A percentile compares a stretch with the other conserved stretches of the same genome.
Evolutionary conservation across 1,140 invertebrate species (phyloP).

Genomic region (Dysdera silvatica): DNA sequence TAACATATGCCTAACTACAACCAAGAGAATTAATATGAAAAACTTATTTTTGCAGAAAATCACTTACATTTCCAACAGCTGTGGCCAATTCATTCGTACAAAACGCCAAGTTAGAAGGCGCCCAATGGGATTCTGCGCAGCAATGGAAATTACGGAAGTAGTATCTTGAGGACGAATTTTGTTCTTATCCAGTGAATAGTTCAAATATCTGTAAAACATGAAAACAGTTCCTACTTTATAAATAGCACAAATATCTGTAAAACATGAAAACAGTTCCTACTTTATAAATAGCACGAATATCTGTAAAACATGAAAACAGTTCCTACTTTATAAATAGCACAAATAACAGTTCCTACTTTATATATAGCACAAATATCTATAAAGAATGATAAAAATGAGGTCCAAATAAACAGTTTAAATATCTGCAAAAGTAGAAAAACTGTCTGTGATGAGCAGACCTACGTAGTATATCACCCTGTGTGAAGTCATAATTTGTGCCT

Average conservation of each 20-base stretch:
- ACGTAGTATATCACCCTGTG: too few species aligned
- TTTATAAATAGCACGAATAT: neutral
- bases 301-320: neutral
- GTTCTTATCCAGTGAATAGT: constrained; percentile 54
- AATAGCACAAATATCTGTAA: neutral
- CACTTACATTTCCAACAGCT: constrained; percentile 50
- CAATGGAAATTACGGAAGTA: constrained; percentile 56
- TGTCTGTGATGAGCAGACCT: too few species aligned
- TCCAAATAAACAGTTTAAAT: neutral
- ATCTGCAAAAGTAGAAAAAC: neutral
- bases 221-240: constrained; percentile 16
- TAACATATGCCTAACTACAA: too few species aligned
- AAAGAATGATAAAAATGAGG: neutral
- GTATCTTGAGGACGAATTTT: constrained; percentile 61
- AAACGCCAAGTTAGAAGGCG: constrained; percentile 66
- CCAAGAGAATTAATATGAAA: too few species aligned
- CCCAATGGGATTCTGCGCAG: constrained; percentile 63
- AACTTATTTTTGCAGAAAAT: too few species aligned
- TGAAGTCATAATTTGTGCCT: too few species aligned
- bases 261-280: neutral
- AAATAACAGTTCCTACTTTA: neutral
- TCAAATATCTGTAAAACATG: constrained; percentile 51
- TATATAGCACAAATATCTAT: neutral
- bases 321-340: neutral
- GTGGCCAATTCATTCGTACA: constrained; percentile 62